Percentiles rank a stretch among this genome's conserved stretches.
These are phyloP conservation scores for Noctua pronuba DNA, from an alignment of 2,888 invertebrate genomes.

Conservation along the genomic window DNA sequence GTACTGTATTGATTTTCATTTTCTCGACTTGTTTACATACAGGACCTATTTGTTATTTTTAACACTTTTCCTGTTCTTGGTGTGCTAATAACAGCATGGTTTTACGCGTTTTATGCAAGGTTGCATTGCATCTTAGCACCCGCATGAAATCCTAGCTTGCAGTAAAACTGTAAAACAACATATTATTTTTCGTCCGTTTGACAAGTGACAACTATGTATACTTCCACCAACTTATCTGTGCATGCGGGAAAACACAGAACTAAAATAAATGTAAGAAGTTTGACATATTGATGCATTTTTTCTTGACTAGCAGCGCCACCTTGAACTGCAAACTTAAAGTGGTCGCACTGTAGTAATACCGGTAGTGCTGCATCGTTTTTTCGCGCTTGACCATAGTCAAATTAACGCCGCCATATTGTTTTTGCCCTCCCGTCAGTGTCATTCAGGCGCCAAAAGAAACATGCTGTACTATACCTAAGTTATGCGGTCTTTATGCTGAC, in stretches of 20 bases:
- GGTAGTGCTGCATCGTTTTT: not conserved
- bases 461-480: not conserved
- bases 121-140: not conserved
- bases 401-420: not conserved
- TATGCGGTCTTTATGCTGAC: not conserved
- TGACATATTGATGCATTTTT: not conserved
- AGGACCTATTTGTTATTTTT: not conserved
- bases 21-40: slow-evolving; percentile 15
- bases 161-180: not conserved
- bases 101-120: slow-evolving; percentile 10
- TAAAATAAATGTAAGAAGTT: not conserved
- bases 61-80: not conserved
- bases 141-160: not conserved
- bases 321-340: not conserved
- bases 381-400: not conserved
- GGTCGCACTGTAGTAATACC: not conserved
- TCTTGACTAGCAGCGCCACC: not conserved
- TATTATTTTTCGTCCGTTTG: not conserved
- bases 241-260: not conserved
- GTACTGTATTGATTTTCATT: slow-evolving; percentile 47
- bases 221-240: not conserved
- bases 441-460: not conserved
- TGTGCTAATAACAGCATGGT: not conserved
- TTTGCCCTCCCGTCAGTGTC: not conserved
- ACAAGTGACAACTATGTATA: not conserved